Percentiles rank a stretch among this genome's conserved stretches.
Conservation (phyloP, 2,797 vertebrate genomes). For the Bovichtus variegatus region DNA sequence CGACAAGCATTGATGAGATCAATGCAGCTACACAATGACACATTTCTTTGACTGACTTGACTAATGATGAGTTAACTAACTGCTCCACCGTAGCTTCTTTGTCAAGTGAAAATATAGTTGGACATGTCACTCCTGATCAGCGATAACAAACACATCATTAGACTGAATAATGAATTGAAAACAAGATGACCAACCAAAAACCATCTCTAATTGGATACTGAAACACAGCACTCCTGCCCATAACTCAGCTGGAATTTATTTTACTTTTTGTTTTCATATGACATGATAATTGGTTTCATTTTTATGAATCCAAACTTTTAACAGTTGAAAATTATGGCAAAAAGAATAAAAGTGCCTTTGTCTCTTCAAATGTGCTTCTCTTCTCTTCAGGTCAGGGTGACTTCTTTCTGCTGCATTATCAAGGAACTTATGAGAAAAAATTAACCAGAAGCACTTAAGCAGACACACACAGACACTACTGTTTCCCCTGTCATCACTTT, state of each 20-base stretch:
- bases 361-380: not conserved
- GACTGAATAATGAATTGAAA: not conserved
- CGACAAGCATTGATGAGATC: not conserved
- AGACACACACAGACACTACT: conserved; percentile 20
- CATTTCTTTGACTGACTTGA: not conserved
- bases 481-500: conserved; percentile 42
- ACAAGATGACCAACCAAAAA: not conserved
- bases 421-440: conserved; percentile 5
- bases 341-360: not conserved
- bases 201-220: not conserved
- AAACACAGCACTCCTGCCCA: not conserved
- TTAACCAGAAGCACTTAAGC: not conserved
- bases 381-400: not conserved
- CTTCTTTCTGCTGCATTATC: conserved; percentile 7
- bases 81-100: not conserved
- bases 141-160: not conserved
- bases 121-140: not conserved
- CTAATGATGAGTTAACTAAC: not conserved
- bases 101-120: not conserved
- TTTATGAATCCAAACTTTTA: not conserved
- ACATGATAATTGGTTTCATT: not conserved
- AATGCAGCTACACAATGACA: not conserved
- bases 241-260: not conserved
- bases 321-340: not conserved
- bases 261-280: not conserved